A percentile compares a stretch with the other conserved stretches of the same genome.
Evolutionary conservation across 2,113 vertebrate genomes (phyloP).

Genomic region (Cisticola juncidis): DNA sequence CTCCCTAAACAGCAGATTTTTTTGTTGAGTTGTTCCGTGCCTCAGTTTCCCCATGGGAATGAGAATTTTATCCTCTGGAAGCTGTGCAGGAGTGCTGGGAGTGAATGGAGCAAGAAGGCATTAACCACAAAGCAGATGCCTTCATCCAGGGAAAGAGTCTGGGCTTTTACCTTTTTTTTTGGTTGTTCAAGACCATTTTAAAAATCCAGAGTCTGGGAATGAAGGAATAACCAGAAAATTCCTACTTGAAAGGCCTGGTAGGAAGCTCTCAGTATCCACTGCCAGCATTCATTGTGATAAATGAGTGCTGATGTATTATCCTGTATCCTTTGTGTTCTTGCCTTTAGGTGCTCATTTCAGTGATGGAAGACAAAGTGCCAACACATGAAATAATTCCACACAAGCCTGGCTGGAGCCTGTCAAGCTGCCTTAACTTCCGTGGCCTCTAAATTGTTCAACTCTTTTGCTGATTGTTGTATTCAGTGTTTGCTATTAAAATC

Average conservation of each 20-base stretch:
- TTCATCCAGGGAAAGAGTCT: not conserved
- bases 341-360: conserved; percentile 65
- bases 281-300: not conserved
- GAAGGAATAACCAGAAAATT: not conserved
- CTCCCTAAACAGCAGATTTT: not conserved
- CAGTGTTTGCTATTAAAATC: not conserved
- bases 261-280: conserved; percentile 14
- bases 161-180: not conserved
- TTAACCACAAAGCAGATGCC: not conserved
- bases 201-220: not conserved
- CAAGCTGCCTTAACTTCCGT: not conserved
- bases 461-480: conserved; percentile 28
- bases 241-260: conserved; percentile 33
- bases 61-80: not conserved
- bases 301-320: conserved; percentile 16
- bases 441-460: not conserved
- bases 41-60: not conserved
- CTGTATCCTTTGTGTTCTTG: conserved; percentile 43
- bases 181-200: not conserved
- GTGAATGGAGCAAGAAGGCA: not conserved
- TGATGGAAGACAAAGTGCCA: conserved; percentile 44
- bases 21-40: not conserved
- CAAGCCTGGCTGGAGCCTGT: conserved; percentile 30
- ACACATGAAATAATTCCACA: conserved; percentile 10
- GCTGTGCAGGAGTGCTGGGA: not conserved